These are phyloP conservation scores for Zaprionus capensis DNA, from an alignment of 1,140 invertebrate species.

Conservation along the genomic window DNA sequence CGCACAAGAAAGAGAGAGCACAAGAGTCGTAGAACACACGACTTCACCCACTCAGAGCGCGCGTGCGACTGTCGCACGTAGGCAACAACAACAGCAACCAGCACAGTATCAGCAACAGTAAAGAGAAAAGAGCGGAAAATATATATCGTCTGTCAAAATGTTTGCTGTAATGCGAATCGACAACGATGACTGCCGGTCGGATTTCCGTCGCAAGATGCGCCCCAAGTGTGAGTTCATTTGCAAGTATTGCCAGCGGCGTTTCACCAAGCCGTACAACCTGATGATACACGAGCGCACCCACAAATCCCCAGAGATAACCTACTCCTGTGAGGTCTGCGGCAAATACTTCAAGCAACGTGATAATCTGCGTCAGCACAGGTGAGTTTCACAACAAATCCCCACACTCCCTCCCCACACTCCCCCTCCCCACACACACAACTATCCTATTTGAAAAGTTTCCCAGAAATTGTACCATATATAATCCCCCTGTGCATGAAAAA, in stretches of 20 bases:
- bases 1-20: constrained; percentile 11
- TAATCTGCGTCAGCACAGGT: constrained; percentile 98
- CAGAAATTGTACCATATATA: neutral
- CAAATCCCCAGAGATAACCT: constrained; percentile 98
- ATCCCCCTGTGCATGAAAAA: constrained; percentile 28
- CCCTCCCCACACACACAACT: neutral
- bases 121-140: constrained; percentile 62
- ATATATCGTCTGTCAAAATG: constrained; percentile 87
- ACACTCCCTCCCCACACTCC: neutral
- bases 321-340: constrained; percentile 99
- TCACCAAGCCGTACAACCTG: constrained; percentile 99
- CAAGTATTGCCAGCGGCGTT: constrained; percentile 98
- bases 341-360: constrained; percentile 99
- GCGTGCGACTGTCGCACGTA: constrained; percentile 39
- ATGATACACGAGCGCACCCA: constrained; percentile 99
- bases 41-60: constrained; percentile 38
- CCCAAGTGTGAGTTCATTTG: constrained; percentile 99
- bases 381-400: constrained; percentile 75
- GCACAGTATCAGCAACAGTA: constrained; percentile 37
- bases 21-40: constrained; percentile 16
- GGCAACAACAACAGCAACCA: constrained; percentile 48
- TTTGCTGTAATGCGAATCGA: constrained; percentile 95
- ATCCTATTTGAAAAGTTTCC: neutral
- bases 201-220: constrained; percentile 96
- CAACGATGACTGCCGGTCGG: constrained; percentile 94